Evolutionary conservation across 1,140 invertebrate species (phyloP).

Genomic region (Archegozetes longisetosus): DNA sequence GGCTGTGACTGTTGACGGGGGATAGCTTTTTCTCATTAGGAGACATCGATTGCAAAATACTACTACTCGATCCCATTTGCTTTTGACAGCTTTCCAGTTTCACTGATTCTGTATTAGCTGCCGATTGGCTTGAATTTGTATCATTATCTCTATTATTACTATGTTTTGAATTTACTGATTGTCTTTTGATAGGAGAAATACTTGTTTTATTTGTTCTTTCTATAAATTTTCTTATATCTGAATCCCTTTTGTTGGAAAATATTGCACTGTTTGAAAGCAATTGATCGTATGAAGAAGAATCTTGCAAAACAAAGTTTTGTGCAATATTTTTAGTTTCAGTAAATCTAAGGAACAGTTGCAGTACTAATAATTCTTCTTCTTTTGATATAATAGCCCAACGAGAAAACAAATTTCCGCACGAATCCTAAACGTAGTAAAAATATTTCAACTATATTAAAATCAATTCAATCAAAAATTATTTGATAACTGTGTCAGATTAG

Average conservation of each 20-base stretch:
- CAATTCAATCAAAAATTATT: not conserved
- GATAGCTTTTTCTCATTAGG: conserved; percentile 6
- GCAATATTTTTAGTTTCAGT: conserved; percentile 64
- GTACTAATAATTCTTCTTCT: conserved; percentile 65
- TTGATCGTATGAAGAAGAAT: conserved; percentile 25
- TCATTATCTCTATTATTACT: not conserved
- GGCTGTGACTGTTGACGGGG: conserved; percentile 22
- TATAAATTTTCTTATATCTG: conserved; percentile 41
- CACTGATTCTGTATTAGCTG: conserved; percentile 6
- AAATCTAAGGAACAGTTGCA: conserved; percentile 71
- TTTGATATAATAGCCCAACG: conserved; percentile 62
- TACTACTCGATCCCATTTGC: conserved; percentile 22
- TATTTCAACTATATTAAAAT: too few relatives aligned
- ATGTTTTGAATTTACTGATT: not conserved
- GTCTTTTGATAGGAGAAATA: not conserved
- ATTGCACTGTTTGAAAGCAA: not conserved
- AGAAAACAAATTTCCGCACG: conserved; percentile 26
- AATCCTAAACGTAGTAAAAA: conserved; percentile 9
- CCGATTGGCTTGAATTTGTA: not conserved
- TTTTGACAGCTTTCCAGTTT: conserved; percentile 24
- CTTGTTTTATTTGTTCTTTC: conserved; percentile 26
- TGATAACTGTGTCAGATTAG: not conserved
- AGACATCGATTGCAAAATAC: not conserved
- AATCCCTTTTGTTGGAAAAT: conserved; percentile 26
- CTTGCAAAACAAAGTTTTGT: conserved; percentile 55